A percentile compares a stretch with the other conserved stretches of the same genome.
phyloP scores from a whole-genome alignment of 2,888 invertebrate genomes.

The Argyra leucocephala region DNA sequence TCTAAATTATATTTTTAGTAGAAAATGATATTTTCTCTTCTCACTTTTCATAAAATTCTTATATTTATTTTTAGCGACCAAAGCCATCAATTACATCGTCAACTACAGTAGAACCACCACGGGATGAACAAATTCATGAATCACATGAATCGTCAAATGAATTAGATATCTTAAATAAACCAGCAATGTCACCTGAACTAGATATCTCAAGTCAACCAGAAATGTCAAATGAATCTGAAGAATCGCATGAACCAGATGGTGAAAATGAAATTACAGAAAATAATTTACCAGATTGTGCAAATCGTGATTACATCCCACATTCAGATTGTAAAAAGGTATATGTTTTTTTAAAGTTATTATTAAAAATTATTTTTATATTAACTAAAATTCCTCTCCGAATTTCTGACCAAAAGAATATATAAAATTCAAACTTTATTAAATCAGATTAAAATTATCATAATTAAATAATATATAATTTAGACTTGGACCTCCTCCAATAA shows the following conservation, averaged over 20 bases:
- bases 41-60: not conserved
- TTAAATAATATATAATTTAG: too few relatives aligned
- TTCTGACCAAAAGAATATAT: too few relatives aligned
- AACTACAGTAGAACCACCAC: slow-evolving; percentile 7
- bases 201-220: too few relatives aligned
- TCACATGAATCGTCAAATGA: too few relatives aligned
- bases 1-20: not conserved
- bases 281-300: slow-evolving; percentile 44
- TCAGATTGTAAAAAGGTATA: slow-evolving; percentile 50
- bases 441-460: too few relatives aligned
- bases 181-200: slow-evolving; percentile 13
- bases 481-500: too few relatives aligned
- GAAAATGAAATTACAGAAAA: slow-evolving; percentile 26
- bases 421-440: too few relatives aligned
- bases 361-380: too few relatives aligned
- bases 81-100: slow-evolving; percentile 17
- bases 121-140: not conserved
- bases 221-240: slow-evolving; percentile 26
- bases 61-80: not conserved
- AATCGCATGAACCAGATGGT: slow-evolving; percentile 43
- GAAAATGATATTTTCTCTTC: slow-evolving; percentile 4
- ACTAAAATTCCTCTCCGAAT: too few relatives aligned
- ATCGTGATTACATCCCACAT: slow-evolving; percentile 50
- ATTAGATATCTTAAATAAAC: too few relatives aligned
- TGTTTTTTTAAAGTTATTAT: too few relatives aligned